A percentile compares a stretch with the other conserved stretches of the same genome.
These are phyloP conservation scores for Tachystola acroxantha DNA, from an alignment of 2,888 invertebrate species.

Conservation along the genomic window DNA sequence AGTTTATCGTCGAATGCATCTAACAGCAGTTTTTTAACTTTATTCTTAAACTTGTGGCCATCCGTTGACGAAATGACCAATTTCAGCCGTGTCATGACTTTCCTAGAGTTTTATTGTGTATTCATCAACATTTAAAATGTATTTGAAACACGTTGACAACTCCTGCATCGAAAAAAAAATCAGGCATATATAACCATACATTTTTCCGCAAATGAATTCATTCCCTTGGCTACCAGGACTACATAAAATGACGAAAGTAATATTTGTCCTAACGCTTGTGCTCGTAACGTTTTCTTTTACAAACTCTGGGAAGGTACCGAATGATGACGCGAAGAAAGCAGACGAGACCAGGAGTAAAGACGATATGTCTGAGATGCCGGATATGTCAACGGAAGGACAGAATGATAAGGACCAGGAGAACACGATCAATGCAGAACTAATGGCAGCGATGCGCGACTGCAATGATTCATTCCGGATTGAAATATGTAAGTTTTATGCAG, in stretches of 20 bases:
- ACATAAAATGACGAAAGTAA: conserved; percentile 14
- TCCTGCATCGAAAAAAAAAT: no score
- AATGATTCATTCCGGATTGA: conserved; percentile 75
- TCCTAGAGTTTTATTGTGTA: no score
- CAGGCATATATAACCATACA: not conserved
- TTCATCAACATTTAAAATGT: no score
- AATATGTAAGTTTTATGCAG: conserved; percentile 71
- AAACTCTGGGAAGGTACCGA: conserved; percentile 10
- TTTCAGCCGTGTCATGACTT: no score
- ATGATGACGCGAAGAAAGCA: not conserved
- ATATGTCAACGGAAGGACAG: not conserved
- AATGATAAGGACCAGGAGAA: conserved; percentile 15
- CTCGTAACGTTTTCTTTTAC: conserved; percentile 13
- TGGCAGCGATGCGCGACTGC: conserved; percentile 57
- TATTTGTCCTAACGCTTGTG: conserved; percentile 10
- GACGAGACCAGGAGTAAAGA: not conserved
- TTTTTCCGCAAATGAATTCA: not conserved
- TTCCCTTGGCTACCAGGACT: conserved; percentile 1
- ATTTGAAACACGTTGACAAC: not conserved
- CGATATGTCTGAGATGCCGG: not conserved
- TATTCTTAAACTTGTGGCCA: no score
- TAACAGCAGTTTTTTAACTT: no score
- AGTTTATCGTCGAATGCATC: no score
- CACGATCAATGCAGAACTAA: conserved; percentile 39
- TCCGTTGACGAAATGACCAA: no score